phyloP scores from a whole-genome alignment of 2,797 vertebrate genomes.

The Tinamus major region DNA sequence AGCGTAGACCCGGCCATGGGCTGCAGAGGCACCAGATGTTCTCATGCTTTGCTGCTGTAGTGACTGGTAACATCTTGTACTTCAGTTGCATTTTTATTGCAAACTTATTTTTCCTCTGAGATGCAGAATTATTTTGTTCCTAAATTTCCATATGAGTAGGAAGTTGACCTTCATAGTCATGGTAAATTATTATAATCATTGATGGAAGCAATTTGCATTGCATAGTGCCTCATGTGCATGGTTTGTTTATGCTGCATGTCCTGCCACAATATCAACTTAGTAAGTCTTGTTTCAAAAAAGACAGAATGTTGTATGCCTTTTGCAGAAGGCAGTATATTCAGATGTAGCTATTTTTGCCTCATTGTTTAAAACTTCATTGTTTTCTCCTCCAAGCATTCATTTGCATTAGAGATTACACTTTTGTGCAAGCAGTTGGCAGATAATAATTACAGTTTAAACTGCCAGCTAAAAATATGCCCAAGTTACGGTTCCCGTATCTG shows the following conservation, averaged over 20 bases:
- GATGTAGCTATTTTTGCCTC: not conserved
- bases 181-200: not conserved
- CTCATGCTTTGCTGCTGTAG: not conserved
- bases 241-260: not conserved
- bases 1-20: fast-evolving
- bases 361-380: constrained; percentile 8
- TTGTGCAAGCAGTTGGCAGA: constrained; percentile 21
- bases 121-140: not conserved
- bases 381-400: constrained; percentile 34
- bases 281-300: not conserved
- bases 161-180: not conserved
- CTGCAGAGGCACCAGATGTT: not conserved
- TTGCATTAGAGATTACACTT: constrained; percentile 63
- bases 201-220: not conserved
- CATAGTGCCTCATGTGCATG: not conserved
- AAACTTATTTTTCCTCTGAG: not conserved
- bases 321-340: not conserved
- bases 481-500: not conserved
- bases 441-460: constrained; percentile 50
- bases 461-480: constrained; percentile 42
- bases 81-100: not conserved
- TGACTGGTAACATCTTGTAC: not conserved
- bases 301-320: not conserved
- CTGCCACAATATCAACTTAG: not conserved
- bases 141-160: not conserved